Evolutionary conservation across 2,888 invertebrate species (phyloP).

Genomic region (Spodoptera picta): DNA sequence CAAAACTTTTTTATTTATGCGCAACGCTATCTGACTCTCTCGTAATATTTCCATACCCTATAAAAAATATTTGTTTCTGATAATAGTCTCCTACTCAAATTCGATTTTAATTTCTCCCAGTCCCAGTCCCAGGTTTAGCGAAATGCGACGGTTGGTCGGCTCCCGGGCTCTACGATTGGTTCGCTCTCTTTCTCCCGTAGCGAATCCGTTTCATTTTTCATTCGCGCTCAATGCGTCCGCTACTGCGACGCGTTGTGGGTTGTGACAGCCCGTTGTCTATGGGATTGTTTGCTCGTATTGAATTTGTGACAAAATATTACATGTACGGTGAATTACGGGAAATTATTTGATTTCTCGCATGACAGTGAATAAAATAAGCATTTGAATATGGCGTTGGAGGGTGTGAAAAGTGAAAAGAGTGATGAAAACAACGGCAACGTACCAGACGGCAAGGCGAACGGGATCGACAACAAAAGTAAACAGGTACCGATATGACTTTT

Average conservation of each 20-base stretch:
- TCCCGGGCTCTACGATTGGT: slow-evolving; percentile 49
- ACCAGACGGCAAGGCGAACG: slow-evolving; percentile 87
- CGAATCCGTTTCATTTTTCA: slow-evolving; percentile 70
- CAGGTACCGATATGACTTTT: slow-evolving; percentile 80
- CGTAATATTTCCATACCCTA: not conserved
- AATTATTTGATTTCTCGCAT: slow-evolving; percentile 78
- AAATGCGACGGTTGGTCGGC: slow-evolving; percentile 48
- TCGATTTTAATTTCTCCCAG: not conserved
- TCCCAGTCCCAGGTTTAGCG: slow-evolving; percentile 19
- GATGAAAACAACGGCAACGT: slow-evolving; percentile 87
- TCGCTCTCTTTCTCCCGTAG: slow-evolving; percentile 65
- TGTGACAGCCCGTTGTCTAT: slow-evolving; percentile 79
- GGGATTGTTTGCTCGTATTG: slow-evolving; percentile 82
- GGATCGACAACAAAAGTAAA: slow-evolving; percentile 89
- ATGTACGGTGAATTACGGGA: slow-evolving; percentile 74
- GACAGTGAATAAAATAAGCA: slow-evolving; percentile 83
- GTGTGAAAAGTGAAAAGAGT: slow-evolving; percentile 88
- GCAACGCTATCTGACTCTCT: not conserved
- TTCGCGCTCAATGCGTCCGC: slow-evolving; percentile 85
- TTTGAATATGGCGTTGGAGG: slow-evolving; percentile 87
- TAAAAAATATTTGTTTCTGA: not conserved
- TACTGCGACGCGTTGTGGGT: slow-evolving; percentile 65
- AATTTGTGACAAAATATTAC: slow-evolving; percentile 77
- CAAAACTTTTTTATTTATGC: no score
- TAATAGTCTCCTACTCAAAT: not conserved